phyloP scores from a whole-genome alignment of 2,888 invertebrate genomes.

The Himalopsyche kuldschensis region DNA sequence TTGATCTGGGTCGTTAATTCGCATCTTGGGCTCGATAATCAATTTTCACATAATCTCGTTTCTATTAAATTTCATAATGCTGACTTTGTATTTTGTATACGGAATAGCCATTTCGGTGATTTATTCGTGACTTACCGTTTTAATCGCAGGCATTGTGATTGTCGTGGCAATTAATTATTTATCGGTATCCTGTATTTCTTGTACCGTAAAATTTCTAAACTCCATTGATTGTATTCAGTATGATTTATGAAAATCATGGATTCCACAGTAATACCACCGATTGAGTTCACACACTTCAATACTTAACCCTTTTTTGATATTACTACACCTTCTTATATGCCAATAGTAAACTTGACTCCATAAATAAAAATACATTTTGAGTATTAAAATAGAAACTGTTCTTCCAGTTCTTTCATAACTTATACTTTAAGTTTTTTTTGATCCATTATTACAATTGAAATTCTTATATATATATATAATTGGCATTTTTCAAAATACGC shows the following conservation, averaged over 20 bases:
- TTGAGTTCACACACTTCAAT: too few species aligned
- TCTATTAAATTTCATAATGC: neutral
- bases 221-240: neutral
- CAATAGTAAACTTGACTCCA: too few species aligned
- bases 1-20: neutral
- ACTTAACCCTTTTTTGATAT: too few species aligned
- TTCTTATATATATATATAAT: too few species aligned
- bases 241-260: neutral
- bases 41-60: neutral
- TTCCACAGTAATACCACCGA: too few species aligned
- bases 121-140: neutral
- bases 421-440: too few species aligned
- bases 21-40: neutral
- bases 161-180: neutral
- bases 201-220: neutral
- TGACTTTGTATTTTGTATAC: neutral
- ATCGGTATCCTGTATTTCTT: neutral
- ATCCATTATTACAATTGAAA: too few species aligned
- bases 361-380: too few species aligned
- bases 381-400: too few species aligned
- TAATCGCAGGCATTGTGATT: neutral
- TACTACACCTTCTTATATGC: too few species aligned
- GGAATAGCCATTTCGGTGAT: neutral
- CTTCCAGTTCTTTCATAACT: too few species aligned
- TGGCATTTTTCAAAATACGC: too few species aligned